Evolutionary conservation across 2,113 vertebrate species (phyloP), one percentile per base, ranked within the genome.

Genomic region (Arenaria interpres): DNA sequence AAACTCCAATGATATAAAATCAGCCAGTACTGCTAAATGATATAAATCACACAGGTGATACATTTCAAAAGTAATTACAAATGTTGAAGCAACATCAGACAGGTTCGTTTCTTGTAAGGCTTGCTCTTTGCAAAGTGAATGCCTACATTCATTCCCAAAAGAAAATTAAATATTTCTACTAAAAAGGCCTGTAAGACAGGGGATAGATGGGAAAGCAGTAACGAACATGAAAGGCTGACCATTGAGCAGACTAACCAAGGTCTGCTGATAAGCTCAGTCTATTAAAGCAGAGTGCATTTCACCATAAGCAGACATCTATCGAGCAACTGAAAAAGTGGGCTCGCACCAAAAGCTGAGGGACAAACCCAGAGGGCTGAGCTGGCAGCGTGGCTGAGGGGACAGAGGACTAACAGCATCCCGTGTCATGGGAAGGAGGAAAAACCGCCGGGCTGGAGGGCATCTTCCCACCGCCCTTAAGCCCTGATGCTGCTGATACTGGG

Each of bases 241-340:
- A n/a, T 3, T 21, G 32, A 50, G 37, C 19, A 68, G 76, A 53
- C 1, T 8, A 21, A 41, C 10, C 1, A 3, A 53, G 37, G 25
- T 33, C 72, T 74, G 68, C 60, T 43, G 32, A 24, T 8, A 45
- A 48, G 54, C 33, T 68, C 33, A 14, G 57, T 7, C 23, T 16
- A 14, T 7, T 12, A 14, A 23, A 75, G 45, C 33, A 12, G 41
- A 71, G 24, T 1, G 6, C 27, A 6, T 14, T 35, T 41, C 43
- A 19, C 45, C 28, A 32, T 4, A 20, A 68, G n/a, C 0, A 64
- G 50, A 28, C 4, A 12, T 5, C 12, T 3, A 37, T 2, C 0
- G 1, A 75, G 50, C 20, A 32, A 35, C 62, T 14, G 54, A 18
- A 15, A 18, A 41, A 35, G 16, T 2, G 48, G 62, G 32, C 53